Base-by-base conservation (phyloP, 1,140 invertebrate genomes). In the Drosophila orosa region DNA sequence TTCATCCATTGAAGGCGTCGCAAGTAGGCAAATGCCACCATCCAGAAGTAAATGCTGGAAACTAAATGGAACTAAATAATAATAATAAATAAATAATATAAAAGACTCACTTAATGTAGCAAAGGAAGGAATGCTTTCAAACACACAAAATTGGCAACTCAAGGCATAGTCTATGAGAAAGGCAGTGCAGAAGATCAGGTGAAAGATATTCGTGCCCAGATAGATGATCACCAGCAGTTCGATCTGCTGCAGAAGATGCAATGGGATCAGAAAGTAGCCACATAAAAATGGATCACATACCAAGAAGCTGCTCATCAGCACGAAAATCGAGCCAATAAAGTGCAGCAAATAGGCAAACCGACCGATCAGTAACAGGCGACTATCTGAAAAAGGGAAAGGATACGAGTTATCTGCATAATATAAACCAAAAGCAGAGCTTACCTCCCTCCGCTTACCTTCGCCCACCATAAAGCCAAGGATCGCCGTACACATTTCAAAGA, bases 391-490 rank as follows among this genome's bases (percentile, higher is more conserved):
- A 8, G 7, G 2, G 0, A 15, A 4, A 22, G n/a, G n/a, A n/a
- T n/a, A n/a, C 15, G 9, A 25, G 7, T 22, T 17, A 13, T 9
- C 27, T 22, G 24, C 2, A n/a, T 15, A 13, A 22, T 12, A 0
- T 2, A 22, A 15, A 9, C 5, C 0, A 24, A 48, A 35, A 25
- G 13, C 13, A 47, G 29, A 44, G 45, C 50, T 65, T 24, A 58
- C 40, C 57, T 42, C n/a, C 40, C 57, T 42, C n/a, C 5, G 44
- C 54, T 60, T 58, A 81, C 78, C 68, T 62, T 58, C 39, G 35
- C 58, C 78, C 50, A 57, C 45, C 39, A 62, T 73, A 5, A 81
- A 22, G 17, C 78, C 78, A 12, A 72, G 25, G n/a, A 65, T 3
- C 33, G 63, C 24, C 24, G 63, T 27, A 1, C 12, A n/a, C 7